Evolutionary conservation across 2,113 vertebrate species (phyloP), one percentile per base, ranked within the genome.

Genomic region (Puffinus mauretanicus): DNA sequence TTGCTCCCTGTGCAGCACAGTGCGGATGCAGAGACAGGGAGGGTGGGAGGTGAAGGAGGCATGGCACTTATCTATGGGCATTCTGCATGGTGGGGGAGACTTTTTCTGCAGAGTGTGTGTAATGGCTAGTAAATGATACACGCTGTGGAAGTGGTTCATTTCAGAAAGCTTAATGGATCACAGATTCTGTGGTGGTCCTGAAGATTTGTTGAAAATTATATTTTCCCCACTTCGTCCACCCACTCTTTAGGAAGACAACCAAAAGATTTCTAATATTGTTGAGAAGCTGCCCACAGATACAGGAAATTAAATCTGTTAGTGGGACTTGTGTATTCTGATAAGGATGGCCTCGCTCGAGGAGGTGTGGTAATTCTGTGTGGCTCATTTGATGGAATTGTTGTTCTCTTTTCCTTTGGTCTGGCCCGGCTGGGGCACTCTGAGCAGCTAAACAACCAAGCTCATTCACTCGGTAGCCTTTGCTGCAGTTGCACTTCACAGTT

Each of bases 221-320:
- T 69, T 94, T 92, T 60, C 36, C 67, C 16, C 18, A 30, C 26
- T 81, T 88, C 0, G 6, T 62, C 57, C 38, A 82, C 89, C 57
- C 42, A n/a, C 52, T 82, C 54, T 90, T 83, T 80, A 29, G 26
- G 49, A 97, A 73, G 30, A 72, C 82, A 92, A 61, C 12, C 26
- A 40, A 61, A 52, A 64, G 21, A 4, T 86, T 92, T 85, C 64
- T 76, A 51, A 51, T 76, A 46, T 20, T 80, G 70, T 44, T 94
- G 44, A 57, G 77, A 91, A 93, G 30, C 67, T 95, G 26, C 36
- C 86, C 30, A 61, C 0, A 0, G 58, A 83, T 24, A 40, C 10
- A 86, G 67, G 54, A 94, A 83, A 81, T 88, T n/a, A 83, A 88
- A 80, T 88, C 46, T 79, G 9, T 72, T 65, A 20, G 32, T 57